Percentiles rank a stretch among this genome's conserved stretches.
Evolutionary conservation across 2,113 vertebrate genomes (phyloP).

Genomic region (Nansenia antarctica): DNA sequence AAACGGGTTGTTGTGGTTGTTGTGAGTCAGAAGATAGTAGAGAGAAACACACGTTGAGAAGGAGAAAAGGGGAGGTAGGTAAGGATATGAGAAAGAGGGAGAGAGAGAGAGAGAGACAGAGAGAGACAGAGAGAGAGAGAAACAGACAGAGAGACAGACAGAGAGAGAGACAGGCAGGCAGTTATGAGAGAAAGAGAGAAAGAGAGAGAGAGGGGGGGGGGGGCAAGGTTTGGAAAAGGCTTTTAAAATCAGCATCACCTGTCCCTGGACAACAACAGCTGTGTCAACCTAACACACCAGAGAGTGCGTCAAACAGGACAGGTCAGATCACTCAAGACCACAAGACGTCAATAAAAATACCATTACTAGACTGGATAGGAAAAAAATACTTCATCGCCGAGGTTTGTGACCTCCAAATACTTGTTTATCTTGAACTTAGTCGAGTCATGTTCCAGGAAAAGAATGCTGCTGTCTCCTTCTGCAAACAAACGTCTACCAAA

Average conservation of each 20-base stretch:
- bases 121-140: background rate
- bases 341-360: slow-evolving; percentile 38
- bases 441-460: slow-evolving; percentile 24
- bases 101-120: background rate
- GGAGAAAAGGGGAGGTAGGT: slow-evolving; percentile 34
- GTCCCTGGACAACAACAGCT: slow-evolving; percentile 60
- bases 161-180: background rate
- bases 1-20: too few relatives aligned
- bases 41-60: too few relatives aligned
- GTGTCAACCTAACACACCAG: slow-evolving; percentile 42
- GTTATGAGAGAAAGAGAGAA: background rate
- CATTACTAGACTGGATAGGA: slow-evolving; percentile 30
- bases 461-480: slow-evolving; percentile 32
- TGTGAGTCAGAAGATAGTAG: too few relatives aligned
- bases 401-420: slow-evolving; percentile 50
- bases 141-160: background rate
- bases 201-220: background rate
- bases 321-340: slow-evolving; percentile 52
- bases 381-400: slow-evolving; percentile 28
- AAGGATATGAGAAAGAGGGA: slow-evolving; percentile 7
- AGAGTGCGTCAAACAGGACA: slow-evolving; percentile 27
- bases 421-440: slow-evolving; percentile 33
- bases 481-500: slow-evolving; percentile 32
- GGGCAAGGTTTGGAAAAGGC: slow-evolving; percentile 46
- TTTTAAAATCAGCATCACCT: slow-evolving; percentile 59